Evolutionary conservation across 2,797 vertebrate genomes (phyloP).

Genomic region (Eidolon dupreanum): DNA sequence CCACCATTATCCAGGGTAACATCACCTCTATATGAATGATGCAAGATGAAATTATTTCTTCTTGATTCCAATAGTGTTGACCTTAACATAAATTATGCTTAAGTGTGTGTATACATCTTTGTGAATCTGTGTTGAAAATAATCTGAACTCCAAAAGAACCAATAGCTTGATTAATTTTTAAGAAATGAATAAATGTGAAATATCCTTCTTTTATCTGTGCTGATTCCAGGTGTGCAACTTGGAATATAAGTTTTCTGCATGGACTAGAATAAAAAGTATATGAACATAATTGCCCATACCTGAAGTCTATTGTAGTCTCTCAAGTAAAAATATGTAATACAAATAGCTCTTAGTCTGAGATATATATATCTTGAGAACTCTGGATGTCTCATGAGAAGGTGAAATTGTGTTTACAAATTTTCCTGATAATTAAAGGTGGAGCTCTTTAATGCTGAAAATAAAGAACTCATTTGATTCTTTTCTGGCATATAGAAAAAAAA

Average conservation of each 20-base stretch:
- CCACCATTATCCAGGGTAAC: neutral
- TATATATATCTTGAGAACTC: neutral
- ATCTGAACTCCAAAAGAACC: neutral
- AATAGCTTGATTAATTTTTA: neutral
- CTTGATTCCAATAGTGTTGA: neutral
- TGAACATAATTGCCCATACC: neutral
- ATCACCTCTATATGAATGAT: neutral
- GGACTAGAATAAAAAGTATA: neutral
- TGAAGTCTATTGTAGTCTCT: neutral
- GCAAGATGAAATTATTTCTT: neutral
- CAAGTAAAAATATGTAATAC: neutral
- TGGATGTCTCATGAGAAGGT: neutral
- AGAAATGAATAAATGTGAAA: neutral
- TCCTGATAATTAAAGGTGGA: neutral
- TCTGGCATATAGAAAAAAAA: neutral
- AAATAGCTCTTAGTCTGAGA: neutral
- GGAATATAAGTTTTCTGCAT: neutral
- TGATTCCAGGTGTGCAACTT: neutral
- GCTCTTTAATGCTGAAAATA: neutral
- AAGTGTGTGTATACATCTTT: neutral
- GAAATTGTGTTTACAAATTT: neutral
- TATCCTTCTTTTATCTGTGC: neutral
- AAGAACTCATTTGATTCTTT: neutral
- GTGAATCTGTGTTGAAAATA: neutral
- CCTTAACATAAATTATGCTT: neutral